Conservation (phyloP, 2,113 vertebrate genomes). For the Anhinga rufa region DNA sequence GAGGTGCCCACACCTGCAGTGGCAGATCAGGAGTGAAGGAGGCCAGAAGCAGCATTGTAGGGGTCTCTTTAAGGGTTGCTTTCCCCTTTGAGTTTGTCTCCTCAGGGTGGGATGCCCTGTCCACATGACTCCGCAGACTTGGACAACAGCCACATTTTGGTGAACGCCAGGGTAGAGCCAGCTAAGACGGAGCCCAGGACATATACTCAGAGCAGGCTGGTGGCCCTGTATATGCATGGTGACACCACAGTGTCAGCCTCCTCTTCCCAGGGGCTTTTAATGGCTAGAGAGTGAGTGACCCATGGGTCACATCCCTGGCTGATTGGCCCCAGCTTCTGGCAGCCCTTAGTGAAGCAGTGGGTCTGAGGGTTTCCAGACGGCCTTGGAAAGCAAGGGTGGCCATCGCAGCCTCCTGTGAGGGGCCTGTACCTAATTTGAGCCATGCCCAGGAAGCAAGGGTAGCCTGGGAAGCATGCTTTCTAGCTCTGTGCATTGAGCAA, state of each 20-base stretch:
- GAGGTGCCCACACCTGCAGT: not conserved
- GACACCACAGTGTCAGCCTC: not conserved
- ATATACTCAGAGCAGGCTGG: not conserved
- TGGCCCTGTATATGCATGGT: not conserved
- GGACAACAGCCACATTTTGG: not conserved
- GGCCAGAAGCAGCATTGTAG: not conserved
- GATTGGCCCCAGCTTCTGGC: not conserved
- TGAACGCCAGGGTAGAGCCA: not conserved
- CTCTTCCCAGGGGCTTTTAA: not conserved
- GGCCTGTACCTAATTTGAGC: not conserved
- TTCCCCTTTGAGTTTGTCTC: not conserved
- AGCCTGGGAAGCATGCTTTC: not conserved
- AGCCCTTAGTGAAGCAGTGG: not conserved
- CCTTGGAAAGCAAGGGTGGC: not conserved
- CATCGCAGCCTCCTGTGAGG: rapidly evolving
- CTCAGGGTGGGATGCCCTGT: not conserved
- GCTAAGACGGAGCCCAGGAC: not conserved
- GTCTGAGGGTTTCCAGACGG: not conserved
- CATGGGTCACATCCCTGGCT: not conserved
- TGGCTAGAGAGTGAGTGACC: not conserved
- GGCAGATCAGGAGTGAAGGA: not conserved
- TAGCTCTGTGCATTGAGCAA: not conserved
- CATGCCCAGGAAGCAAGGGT: not conserved
- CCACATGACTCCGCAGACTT: not conserved
- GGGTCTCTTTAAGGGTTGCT: not conserved